Conservation (phyloP, 2,113 vertebrate species). For the Hystrix cristata region DNA sequence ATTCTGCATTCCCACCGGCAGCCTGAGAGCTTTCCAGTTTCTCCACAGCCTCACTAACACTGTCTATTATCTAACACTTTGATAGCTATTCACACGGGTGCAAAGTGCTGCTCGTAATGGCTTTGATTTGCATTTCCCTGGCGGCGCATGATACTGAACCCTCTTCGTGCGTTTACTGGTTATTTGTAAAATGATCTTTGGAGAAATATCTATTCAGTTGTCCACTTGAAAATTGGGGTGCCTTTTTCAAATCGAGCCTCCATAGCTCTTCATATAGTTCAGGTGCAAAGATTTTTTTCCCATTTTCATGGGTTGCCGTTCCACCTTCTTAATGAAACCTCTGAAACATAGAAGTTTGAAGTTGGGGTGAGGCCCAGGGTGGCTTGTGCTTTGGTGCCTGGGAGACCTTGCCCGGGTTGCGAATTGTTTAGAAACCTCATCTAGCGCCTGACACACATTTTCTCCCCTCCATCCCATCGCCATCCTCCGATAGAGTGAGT, state of each 20-base stretch:
- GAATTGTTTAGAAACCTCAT: neutral
- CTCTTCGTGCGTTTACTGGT: neutral
- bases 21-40: neutral
- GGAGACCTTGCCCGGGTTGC: neutral
- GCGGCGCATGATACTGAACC: neutral
- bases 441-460: neutral
- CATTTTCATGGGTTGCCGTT: neutral
- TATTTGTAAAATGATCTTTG: neutral
- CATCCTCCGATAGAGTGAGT: neutral
- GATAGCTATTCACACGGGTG: neutral
- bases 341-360: neutral
- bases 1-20: neutral
- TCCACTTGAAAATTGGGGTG: neutral
- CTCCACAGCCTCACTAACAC: neutral
- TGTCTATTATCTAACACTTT: neutral
- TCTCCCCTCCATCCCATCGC: neutral
- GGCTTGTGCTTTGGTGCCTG: neutral
- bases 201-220: neutral
- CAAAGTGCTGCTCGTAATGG: neutral
- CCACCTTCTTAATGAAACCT: neutral
- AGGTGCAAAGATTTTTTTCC: neutral
- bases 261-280: neutral
- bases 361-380: neutral
- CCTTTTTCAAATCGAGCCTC: neutral
- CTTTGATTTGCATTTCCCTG: neutral